A percentile compares a stretch with the other conserved stretches of the same genome.
phyloP scores from a whole-genome alignment of 2,797 vertebrate genomes.

The Sitta carolinensis region DNA sequence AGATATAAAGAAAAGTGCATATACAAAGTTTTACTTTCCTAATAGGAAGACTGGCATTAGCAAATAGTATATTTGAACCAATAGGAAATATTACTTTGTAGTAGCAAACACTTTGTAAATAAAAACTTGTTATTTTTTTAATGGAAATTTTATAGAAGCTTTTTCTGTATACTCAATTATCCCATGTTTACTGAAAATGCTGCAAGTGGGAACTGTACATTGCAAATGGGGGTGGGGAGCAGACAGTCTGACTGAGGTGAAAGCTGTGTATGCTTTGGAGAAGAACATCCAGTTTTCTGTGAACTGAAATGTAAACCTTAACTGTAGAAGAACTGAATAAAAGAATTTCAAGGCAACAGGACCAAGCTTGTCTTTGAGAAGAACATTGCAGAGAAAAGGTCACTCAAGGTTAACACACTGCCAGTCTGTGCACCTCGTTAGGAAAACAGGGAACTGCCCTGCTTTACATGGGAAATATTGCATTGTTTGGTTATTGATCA shows the following conservation, averaged over 20 bases:
- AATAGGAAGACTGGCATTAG: constrained; percentile 52
- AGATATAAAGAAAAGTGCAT: constrained; percentile 14
- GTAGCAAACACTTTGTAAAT: constrained; percentile 75
- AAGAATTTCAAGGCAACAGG: constrained; percentile 58
- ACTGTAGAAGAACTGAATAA: constrained; percentile 69
- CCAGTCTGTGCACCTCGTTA: background rate
- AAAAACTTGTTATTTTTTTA: constrained; percentile 78
- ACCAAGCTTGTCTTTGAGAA: constrained; percentile 12
- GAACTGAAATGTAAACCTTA: constrained; percentile 46
- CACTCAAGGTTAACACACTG: background rate
- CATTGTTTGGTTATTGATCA: background rate
- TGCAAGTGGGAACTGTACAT: constrained; percentile 20
- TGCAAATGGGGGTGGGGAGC: background rate
- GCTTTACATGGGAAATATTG: background rate
- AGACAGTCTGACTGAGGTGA: constrained; percentile 32
- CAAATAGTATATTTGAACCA: constrained; percentile 51
- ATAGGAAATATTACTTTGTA: constrained; percentile 73
- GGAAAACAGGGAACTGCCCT: background rate
- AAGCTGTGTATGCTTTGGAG: background rate
- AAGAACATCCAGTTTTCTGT: constrained; percentile 42
- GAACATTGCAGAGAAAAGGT: background rate
- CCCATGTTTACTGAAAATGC: constrained; percentile 69
- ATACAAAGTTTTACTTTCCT: constrained; percentile 53
- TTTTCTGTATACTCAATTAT: constrained; percentile 74
- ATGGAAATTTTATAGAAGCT: constrained; percentile 77